phyloP scores from a whole-genome alignment of 2,888 invertebrate species.

The Diarsia dahlii region DNA sequence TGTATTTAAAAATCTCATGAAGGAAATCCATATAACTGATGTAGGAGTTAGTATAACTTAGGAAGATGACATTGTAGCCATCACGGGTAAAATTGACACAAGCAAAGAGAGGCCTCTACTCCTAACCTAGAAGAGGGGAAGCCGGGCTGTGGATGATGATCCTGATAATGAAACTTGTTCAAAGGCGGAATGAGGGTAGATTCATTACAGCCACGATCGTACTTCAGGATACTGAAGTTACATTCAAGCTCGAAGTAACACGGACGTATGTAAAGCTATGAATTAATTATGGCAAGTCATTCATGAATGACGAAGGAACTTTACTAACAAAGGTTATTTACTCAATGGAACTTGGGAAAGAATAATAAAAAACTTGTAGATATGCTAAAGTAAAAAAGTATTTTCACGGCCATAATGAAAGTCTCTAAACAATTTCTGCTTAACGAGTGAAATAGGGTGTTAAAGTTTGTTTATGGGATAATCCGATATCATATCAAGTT shows the following conservation, averaged over 20 bases:
- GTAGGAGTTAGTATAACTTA: background rate
- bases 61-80: background rate
- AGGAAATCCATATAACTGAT: background rate
- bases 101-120: background rate
- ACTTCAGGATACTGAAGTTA: conserved; percentile 17
- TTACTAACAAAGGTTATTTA: background rate
- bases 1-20: background rate
- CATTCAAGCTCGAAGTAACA: conserved; percentile 15
- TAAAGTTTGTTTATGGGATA: background rate
- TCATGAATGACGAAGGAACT: conserved; percentile 5
- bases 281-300: conserved; percentile 22
- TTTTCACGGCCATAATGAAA: background rate
- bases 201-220: conserved; percentile 18
- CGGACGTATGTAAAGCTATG: conserved; percentile 13
- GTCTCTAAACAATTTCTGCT: background rate
- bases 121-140: background rate
- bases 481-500: background rate
- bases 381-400: background rate
- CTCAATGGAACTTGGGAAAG: background rate
- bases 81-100: background rate
- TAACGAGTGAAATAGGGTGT: background rate
- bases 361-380: background rate
- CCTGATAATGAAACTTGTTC: background rate
- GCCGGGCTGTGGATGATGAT: background rate
- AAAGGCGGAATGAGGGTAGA: conserved; percentile 7